Base-by-base conservation (phyloP, 1,140 invertebrate species). In the Thaumetopoea pityocampa region DNA sequence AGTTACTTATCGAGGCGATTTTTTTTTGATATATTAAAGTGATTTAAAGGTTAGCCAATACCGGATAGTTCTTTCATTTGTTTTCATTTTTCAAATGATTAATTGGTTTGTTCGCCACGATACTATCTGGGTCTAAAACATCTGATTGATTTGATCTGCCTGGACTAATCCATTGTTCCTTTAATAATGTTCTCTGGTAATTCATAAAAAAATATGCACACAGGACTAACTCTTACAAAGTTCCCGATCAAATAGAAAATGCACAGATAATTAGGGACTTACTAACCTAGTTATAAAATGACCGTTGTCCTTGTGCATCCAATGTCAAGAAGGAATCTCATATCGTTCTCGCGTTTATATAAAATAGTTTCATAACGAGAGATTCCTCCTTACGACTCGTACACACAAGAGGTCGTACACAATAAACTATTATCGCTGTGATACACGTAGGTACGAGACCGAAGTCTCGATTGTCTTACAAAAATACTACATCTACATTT, bases 341-440 rank as follows among this genome's bases (percentile, higher is more conserved):
- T 34, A 45, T 35, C 2, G 5, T 6, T n/a, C n/a, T n/a, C n/a
- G 19, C 23, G 7, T 28, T 28, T 28, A 15, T 15, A n/a, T n/a
- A n/a, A n/a, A n/a, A n/a, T n/a, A n/a, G n/a, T n/a, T n/a, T n/a
- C n/a, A n/a, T n/a, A n/a, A n/a, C n/a, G n/a, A n/a, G 40, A 62
- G 64, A 69, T 59, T 50, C 26, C 69, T 72, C 62, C 68, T 69
- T 56, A 54, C 63, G 49, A 54, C 47, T 50, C 4, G 51, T n/a
- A 64, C 53, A 29, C 44, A 63, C 60, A 49, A 51, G 49, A 38
- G 68, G 68, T 64, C 66, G 63, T 60, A 67, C 51, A 62, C 48
- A 70, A 68, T 77, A 79, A n/a, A 27, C 69, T 83, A 81, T 83
- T 83, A 81, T 83, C 77, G 79, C 79, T 78, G 63, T 79, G 74